phyloP scores from a whole-genome alignment of 2,113 vertebrate genomes.

The Sula dactylatra region DNA sequence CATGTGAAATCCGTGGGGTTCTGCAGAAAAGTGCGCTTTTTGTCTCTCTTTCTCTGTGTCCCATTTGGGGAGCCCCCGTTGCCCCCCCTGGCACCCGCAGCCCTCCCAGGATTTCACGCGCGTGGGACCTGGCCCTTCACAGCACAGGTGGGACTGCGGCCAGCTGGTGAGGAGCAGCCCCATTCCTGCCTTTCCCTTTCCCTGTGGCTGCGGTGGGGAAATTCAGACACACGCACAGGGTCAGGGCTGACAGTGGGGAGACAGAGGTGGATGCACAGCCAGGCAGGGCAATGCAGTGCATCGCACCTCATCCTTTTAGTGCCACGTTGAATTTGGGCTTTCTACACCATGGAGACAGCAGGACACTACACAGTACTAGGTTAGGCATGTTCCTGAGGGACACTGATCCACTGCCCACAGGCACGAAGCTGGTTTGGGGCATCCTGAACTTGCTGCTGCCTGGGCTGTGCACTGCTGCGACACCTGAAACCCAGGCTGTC shows the following conservation, averaged over 20 bases:
- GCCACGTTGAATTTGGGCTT: neutral
- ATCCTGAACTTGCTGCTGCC: neutral
- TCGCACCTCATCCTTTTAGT: neutral
- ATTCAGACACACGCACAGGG: neutral
- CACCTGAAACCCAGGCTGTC: neutral
- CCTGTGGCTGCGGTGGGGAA: neutral
- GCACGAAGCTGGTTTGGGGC: neutral
- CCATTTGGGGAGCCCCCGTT: neutral
- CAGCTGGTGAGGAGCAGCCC: neutral
- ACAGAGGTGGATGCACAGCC: neutral
- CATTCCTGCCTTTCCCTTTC: neutral
- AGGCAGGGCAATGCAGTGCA: neutral
- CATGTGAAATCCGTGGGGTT: neutral
- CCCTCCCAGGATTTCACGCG: neutral
- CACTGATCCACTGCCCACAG: neutral
- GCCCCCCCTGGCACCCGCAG: neutral
- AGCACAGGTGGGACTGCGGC: fast-evolving
- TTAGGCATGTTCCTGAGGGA: neutral
- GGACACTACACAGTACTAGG: neutral
- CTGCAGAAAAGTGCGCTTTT: neutral
- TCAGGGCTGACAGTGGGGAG: neutral
- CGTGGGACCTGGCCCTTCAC: fast-evolving
- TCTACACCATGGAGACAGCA: neutral
- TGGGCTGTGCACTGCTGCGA: neutral
- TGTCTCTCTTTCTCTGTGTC: neutral